phyloP scores from a whole-genome alignment of 2,888 invertebrate species.

The Cheilosia urbana region DNA sequence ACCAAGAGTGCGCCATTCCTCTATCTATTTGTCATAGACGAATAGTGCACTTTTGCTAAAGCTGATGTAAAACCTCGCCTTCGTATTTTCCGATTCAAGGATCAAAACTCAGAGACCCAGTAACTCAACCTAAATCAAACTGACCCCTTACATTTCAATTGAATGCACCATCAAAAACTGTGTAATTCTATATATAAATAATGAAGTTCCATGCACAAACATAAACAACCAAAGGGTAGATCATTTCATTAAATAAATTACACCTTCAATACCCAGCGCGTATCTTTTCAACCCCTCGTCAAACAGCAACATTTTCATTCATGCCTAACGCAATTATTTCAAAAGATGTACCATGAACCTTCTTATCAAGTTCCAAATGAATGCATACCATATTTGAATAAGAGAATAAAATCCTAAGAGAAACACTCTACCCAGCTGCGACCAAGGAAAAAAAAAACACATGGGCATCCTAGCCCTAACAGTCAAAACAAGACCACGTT shows the following conservation, averaged over 20 bases:
- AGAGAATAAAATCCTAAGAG: constrained; percentile 33
- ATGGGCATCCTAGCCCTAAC: constrained; percentile 24
- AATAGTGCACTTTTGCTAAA: no score
- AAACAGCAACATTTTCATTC: constrained; percentile 23
- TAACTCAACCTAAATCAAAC: no score
- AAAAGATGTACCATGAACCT: constrained; percentile 32
- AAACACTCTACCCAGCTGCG: constrained; percentile 27
- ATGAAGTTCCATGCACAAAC: no score
- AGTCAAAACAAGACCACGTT: constrained; percentile 68
- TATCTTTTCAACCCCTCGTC: constrained; percentile 10
- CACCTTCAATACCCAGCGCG: constrained; percentile 20
- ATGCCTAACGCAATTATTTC: constrained; percentile 28
- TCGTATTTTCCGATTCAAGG: no score
- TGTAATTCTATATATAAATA: no score
- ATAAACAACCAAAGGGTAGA: no score
- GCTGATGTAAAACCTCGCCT: no score
- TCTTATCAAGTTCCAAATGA: constrained; percentile 20
- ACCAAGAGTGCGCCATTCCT: no score
- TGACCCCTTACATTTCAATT: no score
- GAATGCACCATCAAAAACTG: no score
- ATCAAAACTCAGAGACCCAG: no score
- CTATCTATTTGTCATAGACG: no score
- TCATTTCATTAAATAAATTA: constrained; percentile 17
- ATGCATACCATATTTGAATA: constrained; percentile 1
- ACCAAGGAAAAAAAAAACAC: neutral